Percentiles rank a stretch among this genome's conserved stretches.
Conservation (phyloP, 2,888 invertebrate genomes). For the Drosophila cyrtoloma region DNA sequence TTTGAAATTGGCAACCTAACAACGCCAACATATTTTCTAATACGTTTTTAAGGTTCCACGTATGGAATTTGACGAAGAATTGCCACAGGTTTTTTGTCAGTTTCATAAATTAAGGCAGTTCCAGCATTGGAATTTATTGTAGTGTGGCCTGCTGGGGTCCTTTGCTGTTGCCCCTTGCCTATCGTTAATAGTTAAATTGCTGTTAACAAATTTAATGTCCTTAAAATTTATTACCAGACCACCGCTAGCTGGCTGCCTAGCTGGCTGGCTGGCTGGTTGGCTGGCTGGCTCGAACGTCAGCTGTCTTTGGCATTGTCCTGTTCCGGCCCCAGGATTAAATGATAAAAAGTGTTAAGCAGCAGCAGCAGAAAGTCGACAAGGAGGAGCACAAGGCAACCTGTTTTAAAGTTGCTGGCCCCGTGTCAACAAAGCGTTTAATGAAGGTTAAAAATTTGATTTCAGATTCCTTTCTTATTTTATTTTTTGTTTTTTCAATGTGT, state of each 20-base stretch:
- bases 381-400: slow-evolving; percentile 39
- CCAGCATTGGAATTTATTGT: not conserved
- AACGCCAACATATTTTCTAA: not conserved
- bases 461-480: slow-evolving; percentile 35
- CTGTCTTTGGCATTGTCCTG: slow-evolving; percentile 55
- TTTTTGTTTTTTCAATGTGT: not conserved
- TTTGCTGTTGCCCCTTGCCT: slow-evolving; percentile 26
- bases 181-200: slow-evolving; percentile 76
- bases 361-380: slow-evolving; percentile 22
- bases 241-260: slow-evolving; percentile 1
- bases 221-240: slow-evolving; percentile 67
- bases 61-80: too few relatives aligned
- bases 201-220: slow-evolving; percentile 77
- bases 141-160: slow-evolving; percentile 18
- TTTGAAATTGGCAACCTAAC: not conserved
- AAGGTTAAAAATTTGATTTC: slow-evolving; percentile 78
- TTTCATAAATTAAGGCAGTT: not conserved
- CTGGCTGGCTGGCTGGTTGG: not conserved
- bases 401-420: slow-evolving; percentile 56
- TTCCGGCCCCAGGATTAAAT: slow-evolving; percentile 65
- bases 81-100: too few relatives aligned
- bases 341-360: slow-evolving; percentile 66
- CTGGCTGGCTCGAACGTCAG: slow-evolving; percentile 21
- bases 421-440: slow-evolving; percentile 70
- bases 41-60: not conserved